These are phyloP conservation scores for Lasius fuliginosus DNA, from an alignment of 2,888 invertebrate genomes.

Conservation along the genomic window DNA sequence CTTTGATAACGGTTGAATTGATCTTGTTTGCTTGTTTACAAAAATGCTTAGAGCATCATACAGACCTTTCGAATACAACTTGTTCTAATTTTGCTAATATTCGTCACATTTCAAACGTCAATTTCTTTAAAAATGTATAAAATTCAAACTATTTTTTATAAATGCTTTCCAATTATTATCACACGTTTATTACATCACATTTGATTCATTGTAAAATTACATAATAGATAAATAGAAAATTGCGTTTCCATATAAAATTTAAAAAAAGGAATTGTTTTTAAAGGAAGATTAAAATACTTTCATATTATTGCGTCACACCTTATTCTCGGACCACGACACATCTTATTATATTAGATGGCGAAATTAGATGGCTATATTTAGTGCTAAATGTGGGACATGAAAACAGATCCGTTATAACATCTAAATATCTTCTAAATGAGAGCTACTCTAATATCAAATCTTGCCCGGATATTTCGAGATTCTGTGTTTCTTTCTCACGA, in stretches of 20 bases:
- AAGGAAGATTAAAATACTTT: background rate
- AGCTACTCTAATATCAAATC: constrained; percentile 24
- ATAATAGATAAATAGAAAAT: background rate
- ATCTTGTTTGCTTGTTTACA: constrained; percentile 11
- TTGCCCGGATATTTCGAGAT: constrained; percentile 56
- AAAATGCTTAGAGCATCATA: constrained; percentile 4
- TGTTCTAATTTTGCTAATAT: constrained; percentile 24
- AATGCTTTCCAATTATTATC: background rate
- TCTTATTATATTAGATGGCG: background rate
- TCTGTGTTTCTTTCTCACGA: constrained; percentile 57
- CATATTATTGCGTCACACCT: background rate
- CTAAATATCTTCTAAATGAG: constrained; percentile 13
- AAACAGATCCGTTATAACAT: background rate
- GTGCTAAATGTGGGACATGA: constrained; percentile 3
- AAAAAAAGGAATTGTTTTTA: background rate
- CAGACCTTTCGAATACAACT: background rate
- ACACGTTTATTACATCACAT: background rate
- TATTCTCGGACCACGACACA: background rate
- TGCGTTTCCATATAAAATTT: background rate
- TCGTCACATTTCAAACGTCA: background rate
- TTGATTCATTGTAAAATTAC: background rate
- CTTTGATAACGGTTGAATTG: constrained; percentile 63
- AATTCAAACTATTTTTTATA: background rate
- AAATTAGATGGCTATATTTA: background rate
- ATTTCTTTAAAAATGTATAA: background rate